Percentiles rank a stretch among this genome's conserved stretches.
Evolutionary conservation across 2,113 vertebrate species (phyloP).

Genomic region (Tilapia sparmanii): DNA sequence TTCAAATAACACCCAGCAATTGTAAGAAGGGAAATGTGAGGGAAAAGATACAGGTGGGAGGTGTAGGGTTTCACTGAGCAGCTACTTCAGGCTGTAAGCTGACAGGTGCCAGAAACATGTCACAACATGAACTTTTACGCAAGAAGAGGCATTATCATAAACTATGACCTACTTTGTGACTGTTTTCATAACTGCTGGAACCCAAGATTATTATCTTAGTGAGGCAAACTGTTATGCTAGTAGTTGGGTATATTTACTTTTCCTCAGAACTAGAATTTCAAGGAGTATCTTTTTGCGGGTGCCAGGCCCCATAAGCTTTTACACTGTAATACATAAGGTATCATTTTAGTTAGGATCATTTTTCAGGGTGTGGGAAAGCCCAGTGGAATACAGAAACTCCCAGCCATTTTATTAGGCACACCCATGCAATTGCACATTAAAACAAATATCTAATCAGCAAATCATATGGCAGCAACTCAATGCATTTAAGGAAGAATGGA

Average conservation of each 20-base stretch:
- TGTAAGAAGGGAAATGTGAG: not conserved
- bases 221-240: not conserved
- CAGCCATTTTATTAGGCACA: not conserved
- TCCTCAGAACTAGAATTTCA: not conserved
- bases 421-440: not conserved
- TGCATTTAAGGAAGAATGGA: not conserved
- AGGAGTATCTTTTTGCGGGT: not conserved
- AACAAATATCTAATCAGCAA: not conserved
- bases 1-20: not conserved
- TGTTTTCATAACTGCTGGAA: not conserved
- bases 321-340: not conserved
- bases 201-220: not conserved
- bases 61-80: not conserved
- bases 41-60: not conserved
- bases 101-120: slow-evolving; percentile 6
- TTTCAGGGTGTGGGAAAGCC: not conserved
- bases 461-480: not conserved
- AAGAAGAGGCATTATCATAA: not conserved
- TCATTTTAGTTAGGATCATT: not conserved
- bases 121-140: not conserved
- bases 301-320: not conserved
- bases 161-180: not conserved
- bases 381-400: not conserved
- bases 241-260: not conserved
- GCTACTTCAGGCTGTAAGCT: not conserved